Conservation (phyloP, 1,140 invertebrate species). For the Polypedilum vanderplanki region DNA sequence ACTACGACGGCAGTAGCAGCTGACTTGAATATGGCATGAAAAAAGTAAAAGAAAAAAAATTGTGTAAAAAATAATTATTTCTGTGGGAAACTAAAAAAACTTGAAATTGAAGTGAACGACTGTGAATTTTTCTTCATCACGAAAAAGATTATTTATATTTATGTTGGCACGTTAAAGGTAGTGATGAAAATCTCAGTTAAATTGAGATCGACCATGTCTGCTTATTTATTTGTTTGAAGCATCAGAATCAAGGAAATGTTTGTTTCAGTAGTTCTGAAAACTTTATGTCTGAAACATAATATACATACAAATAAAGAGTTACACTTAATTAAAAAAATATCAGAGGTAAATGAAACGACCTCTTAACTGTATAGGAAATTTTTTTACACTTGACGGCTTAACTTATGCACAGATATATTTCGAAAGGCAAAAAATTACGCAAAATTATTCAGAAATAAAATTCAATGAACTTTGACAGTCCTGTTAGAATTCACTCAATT, state of each 20-base stretch:
- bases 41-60: not conserved
- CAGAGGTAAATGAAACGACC: not conserved
- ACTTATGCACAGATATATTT: too few species aligned
- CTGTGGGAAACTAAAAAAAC: conserved; percentile 12
- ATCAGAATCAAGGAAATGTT: too few species aligned
- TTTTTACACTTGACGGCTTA: not conserved
- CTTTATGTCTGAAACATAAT: not conserved
- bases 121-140: conserved; percentile 18
- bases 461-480: conserved; percentile 12
- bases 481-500: not conserved
- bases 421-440: not conserved
- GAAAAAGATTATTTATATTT: conserved; percentile 14
- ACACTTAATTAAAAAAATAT: not conserved
- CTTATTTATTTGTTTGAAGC: too few species aligned
- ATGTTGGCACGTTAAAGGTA: not conserved
- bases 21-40: conserved; percentile 1
- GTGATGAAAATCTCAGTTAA: not conserved
- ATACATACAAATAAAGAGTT: not conserved
- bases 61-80: conserved; percentile 20
- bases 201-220: not conserved
- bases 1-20: not conserved
- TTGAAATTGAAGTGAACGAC: not conserved
- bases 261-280: too few species aligned
- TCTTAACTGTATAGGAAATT: conserved; percentile 12
- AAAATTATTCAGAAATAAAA: not conserved